Evolutionary conservation across 1,140 invertebrate genomes (phyloP), one percentile per base, ranked within the genome.

Genomic region (Asobara japonica): DNA sequence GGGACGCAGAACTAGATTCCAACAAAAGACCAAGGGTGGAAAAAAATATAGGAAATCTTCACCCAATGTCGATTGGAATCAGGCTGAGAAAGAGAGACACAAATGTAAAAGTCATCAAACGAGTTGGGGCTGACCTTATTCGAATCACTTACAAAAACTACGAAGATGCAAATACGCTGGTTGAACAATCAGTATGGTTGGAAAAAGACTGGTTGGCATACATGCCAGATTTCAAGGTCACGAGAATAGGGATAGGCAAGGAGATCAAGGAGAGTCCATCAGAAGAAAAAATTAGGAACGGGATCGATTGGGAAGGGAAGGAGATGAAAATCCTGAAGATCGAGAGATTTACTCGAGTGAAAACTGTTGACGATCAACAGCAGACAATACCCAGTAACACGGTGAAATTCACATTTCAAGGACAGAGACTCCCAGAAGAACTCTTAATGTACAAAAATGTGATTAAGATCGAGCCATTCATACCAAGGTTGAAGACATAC

Each of bases 361-460:
- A 22, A 22, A 27, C n/a, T 30, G 29, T 16, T 16, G 10, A 27
- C 13, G 33, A 7, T 11, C 36, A 31, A 13, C 6, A 62, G 1
- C 8, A 16, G n/a, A 45, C 6, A n/a, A 20, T 29, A 16, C 72
- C 72, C 1, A 69, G 36, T 7, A 36, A 48, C 7, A 65, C 72
- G 1, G 22, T 69, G 0, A 69, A 73, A 30, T 64, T 73, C 11
- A n/a, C 64, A 2, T 73, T 69, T 25, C 29, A 64, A 18, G 71
- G 60, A 10, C n/a, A 64, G 1, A 60, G 13, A 3, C 33, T 73
- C 4, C 71, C 71, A 1, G 45, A 62, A 11, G 16, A n/a, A 22
- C 11, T 73, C 3, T 18, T 16, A 5, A 73, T 73, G 7, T 69
- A 45, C 20, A 73, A 69, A 73, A 73, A 66, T 0, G 25, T 61